Conservation (phyloP, 2,113 vertebrate species). For the Plestiodon gilberti region DNA sequence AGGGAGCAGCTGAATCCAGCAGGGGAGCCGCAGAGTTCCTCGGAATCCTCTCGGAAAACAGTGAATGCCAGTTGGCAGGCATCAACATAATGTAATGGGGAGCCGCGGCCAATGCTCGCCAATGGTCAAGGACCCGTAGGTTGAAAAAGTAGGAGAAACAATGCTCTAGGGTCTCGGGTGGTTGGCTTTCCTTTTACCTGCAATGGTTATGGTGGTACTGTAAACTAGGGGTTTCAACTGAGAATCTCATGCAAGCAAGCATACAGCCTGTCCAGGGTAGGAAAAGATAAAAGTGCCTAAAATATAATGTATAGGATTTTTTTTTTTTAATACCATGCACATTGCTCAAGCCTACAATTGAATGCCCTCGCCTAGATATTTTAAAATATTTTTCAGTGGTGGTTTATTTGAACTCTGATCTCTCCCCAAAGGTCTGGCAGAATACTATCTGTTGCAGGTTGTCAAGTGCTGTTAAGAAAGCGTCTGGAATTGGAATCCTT, state of each 20-base stretch:
- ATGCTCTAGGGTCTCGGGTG: neutral
- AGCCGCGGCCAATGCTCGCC: no score
- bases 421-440: neutral
- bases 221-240: neutral
- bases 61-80: no score
- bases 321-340: no score
- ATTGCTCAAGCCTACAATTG: neutral
- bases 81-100: no score
- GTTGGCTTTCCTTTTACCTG: neutral
- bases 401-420: neutral
- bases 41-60: no score
- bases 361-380: neutral
- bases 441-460: neutral
- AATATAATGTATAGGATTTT: neutral
- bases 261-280: neutral
- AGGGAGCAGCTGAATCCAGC: no score
- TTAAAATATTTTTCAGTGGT: neutral
- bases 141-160: no score
- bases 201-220: neutral
- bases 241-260: neutral
- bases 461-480: neutral
- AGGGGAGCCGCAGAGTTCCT: no score
- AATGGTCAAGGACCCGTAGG: no score
- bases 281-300: neutral
- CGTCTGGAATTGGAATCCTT: neutral